Base-by-base conservation (phyloP, 2,113 vertebrate genomes). In the Sceloporus tristichus region DNA sequence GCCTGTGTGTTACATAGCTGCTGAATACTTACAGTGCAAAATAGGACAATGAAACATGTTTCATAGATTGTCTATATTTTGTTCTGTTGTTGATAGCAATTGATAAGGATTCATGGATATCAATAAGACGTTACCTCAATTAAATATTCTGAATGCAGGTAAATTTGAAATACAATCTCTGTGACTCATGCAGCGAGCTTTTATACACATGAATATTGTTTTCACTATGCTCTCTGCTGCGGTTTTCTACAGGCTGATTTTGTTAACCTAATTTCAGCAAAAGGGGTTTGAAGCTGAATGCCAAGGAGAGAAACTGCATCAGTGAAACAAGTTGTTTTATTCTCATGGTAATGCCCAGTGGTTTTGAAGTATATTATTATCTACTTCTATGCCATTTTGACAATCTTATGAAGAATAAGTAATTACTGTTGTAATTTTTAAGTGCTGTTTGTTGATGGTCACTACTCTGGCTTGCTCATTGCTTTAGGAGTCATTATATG, bases 131-230 rank as follows among this genome's bases (percentile, higher is more conserved):
- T 34, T 87, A 82, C 42, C 77, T 93, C 91, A 92, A 92, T 88
- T 92, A 90, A 95, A 92, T 87, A 87, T 92, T 94, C 85, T 90
- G 92, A 93, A 76, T 90, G 91, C 92, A 76, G 91, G 80, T 75
- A 93, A 19, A 14, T 29, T n/a, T 77, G 38, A 38, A 92, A 90
- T 91, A 89, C 92, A 65, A 87, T 90, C 85, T 88, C 89, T 19
- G 48, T 48, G 29, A 85, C 34, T 29, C 40, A 76, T 29, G 14
- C 23, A 65, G n/a, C 19, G 34, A 54, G 19, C n/a, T 11, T 68
- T 84, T 91, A 91, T 86, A 87, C 91, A 73, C 79, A 83, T 85
- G 53, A 90, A 56, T 83, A 89, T 81, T 42, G 87, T 68, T 87
- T 71, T 88, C 62, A 48, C 89, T 68, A 82, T 84, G 56, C 59